These are phyloP conservation scores for Calvadosia cruxmelitensis DNA, from an alignment of 30 jellyfish, hydroid and myxozoan genomes.

Conservation along the genomic window DNA sequence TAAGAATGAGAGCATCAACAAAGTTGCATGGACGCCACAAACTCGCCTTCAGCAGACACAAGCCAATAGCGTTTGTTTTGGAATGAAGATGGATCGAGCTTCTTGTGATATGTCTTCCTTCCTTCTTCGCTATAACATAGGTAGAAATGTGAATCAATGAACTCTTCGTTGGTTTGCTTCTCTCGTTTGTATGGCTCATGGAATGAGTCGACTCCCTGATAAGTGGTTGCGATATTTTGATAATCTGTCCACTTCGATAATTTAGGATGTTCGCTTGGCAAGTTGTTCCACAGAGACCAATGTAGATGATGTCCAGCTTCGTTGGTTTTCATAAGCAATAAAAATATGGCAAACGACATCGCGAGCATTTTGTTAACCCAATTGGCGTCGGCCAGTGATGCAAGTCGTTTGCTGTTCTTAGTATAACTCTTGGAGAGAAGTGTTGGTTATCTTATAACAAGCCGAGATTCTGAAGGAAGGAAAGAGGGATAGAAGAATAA, in stretches of 20 bases:
- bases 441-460: no score
- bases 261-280: neutral
- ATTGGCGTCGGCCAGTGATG: no score
- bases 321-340: neutral
- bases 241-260: conserved; percentile 12
- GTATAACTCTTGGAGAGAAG: no score
- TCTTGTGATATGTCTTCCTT: conserved; percentile 72
- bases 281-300: neutral
- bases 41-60: conserved; percentile 71
- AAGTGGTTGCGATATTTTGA: conserved; percentile 70
- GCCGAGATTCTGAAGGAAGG: no score
- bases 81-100: conserved; percentile 60
- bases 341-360: no score
- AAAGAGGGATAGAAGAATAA: no score
- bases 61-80: conserved; percentile 80
- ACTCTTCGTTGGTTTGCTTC: conserved; percentile 69
- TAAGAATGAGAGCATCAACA: conserved; percentile 26
- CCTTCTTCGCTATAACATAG: conserved; percentile 84
- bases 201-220: conserved; percentile 68
- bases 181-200: conserved; percentile 47
- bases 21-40: conserved; percentile 66
- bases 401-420: no score
- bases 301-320: neutral
- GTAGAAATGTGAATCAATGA: conserved; percentile 79
- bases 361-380: no score